Percentiles rank a stretch among this genome's conserved stretches.
Evolutionary conservation across 2,113 vertebrate genomes (phyloP).

Genomic region (Nymphicus hollandicus): DNA sequence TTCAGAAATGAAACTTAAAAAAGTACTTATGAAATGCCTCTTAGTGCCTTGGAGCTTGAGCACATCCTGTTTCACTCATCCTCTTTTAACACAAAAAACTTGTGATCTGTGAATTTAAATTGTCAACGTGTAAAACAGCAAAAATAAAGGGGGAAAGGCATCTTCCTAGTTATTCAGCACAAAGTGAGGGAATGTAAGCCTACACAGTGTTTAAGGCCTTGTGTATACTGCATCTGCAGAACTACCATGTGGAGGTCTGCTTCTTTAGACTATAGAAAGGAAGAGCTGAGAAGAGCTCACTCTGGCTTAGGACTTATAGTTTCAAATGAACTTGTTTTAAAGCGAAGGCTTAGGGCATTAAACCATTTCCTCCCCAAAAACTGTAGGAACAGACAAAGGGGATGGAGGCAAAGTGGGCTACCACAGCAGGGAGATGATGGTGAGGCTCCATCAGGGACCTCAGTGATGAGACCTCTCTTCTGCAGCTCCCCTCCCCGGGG

Average conservation of each 20-base stretch:
- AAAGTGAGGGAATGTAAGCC: not conserved
- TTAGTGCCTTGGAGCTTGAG: not conserved
- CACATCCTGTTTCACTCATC: not conserved
- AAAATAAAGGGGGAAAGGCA: not conserved
- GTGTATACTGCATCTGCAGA: not conserved
- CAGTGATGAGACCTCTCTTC: not conserved
- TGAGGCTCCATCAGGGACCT: not conserved
- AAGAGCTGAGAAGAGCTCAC: not conserved
- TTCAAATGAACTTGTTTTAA: not conserved
- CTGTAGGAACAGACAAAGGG: fast-evolving
- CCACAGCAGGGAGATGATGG: not conserved
- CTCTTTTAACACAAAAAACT: not conserved
- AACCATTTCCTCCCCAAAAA: not conserved
- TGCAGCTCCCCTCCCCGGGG: not conserved
- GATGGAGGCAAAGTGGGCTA: not conserved
- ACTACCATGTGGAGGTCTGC: not conserved
- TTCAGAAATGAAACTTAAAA: not conserved
- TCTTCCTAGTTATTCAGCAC: not conserved
- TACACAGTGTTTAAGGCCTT: not conserved
- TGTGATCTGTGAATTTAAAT: not conserved
- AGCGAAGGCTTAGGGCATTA: not conserved
- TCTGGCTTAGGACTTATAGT: fast-evolving
- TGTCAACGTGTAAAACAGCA: not conserved
- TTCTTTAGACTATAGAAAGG: not conserved
- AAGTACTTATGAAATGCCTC: not conserved